Conservation (phyloP, 2,113 vertebrate genomes). For the Panthera tigris region DNA sequence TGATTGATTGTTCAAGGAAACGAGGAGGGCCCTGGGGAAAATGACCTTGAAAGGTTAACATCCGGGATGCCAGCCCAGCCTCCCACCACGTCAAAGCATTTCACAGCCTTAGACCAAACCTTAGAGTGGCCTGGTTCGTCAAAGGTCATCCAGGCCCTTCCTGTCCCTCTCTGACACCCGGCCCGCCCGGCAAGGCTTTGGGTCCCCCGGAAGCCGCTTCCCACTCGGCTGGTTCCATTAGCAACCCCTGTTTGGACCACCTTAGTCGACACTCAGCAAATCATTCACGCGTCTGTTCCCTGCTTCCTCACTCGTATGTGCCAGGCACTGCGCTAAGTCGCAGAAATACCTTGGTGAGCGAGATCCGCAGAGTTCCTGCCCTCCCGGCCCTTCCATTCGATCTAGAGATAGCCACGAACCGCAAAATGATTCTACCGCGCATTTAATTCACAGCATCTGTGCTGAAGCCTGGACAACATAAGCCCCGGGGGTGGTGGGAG, state of each 20-base stretch:
- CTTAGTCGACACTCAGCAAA: neutral
- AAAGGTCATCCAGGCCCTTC: neutral
- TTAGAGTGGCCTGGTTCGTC: neutral
- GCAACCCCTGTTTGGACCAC: neutral
- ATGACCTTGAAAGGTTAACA: neutral
- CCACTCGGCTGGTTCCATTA: neutral
- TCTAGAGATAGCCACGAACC: neutral
- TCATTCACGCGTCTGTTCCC: neutral
- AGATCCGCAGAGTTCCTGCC: neutral
- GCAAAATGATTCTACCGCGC: rapidly evolving
- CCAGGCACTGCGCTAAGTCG: neutral
- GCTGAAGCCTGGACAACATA: neutral
- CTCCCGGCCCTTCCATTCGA: neutral
- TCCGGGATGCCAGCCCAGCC: neutral
- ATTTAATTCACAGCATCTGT: neutral
- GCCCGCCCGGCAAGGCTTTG: neutral
- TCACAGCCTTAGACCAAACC: neutral
- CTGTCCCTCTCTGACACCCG: neutral
- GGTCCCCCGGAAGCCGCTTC: neutral
- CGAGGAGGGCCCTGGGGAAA: neutral
- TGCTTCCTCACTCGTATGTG: neutral
- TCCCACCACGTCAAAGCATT: neutral
- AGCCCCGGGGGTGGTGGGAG: neutral
- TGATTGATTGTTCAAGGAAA: neutral
- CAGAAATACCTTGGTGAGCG: neutral